phyloP scores from a whole-genome alignment of 2,797 vertebrate genomes.

The Pipistrellus pipistrellus region DNA sequence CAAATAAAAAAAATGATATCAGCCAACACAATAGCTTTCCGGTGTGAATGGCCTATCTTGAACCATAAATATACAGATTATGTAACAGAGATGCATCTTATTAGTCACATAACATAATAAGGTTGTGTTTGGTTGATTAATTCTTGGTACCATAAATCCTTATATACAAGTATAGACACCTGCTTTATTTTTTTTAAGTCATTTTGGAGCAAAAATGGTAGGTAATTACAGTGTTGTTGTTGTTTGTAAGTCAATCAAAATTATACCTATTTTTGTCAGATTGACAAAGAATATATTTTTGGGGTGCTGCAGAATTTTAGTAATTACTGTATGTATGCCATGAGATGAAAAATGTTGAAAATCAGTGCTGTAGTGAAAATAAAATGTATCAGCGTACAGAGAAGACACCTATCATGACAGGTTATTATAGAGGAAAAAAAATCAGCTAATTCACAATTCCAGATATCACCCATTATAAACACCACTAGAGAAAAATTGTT shows the following conservation, averaged over 20 bases:
- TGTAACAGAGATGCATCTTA: not conserved
- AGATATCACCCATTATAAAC: slow-evolving; percentile 12
- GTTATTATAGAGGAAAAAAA: slow-evolving; percentile 33
- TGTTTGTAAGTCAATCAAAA: not conserved
- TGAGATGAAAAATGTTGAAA: not conserved
- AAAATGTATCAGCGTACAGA: not conserved
- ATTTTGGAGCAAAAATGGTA: not conserved
- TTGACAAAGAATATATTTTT: not conserved
- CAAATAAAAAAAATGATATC: not conserved
- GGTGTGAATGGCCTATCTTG: not conserved
- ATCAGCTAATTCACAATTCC: not conserved
- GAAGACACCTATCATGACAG: slow-evolving; percentile 51
- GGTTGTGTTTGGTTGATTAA: not conserved
- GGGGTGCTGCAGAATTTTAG: not conserved
- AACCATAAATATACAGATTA: not conserved
- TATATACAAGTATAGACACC: not conserved
- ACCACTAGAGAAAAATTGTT: not conserved
- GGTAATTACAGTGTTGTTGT: not conserved
- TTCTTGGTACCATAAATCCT: not conserved
- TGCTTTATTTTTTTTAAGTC: too few relatives aligned
- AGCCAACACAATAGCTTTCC: not conserved
- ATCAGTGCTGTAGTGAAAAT: not conserved
- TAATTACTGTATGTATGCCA: not conserved
- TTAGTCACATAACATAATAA: not conserved
- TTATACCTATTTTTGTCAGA: not conserved